Conservation (phyloP, 53 echinoderm and acorn worm genomes). For the Holothuria scabra region DNA sequence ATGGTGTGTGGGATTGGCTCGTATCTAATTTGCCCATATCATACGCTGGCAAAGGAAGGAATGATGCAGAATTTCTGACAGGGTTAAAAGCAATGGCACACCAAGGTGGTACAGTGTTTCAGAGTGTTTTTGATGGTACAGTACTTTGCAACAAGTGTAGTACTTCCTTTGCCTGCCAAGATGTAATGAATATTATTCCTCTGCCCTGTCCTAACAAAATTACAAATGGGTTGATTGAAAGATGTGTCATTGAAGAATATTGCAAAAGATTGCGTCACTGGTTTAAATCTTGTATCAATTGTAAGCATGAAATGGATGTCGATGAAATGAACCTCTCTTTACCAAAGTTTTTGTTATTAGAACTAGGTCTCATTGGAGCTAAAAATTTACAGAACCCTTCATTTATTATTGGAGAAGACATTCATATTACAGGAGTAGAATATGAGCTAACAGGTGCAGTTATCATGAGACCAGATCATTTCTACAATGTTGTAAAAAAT, state of each 20-base stretch:
- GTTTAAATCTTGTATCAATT: not conserved
- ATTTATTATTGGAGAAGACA: not conserved
- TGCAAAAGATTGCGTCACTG: no score
- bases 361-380: not conserved
- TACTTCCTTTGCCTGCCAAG: no score
- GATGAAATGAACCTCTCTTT: not conserved
- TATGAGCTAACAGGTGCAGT: not conserved
- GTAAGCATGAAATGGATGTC: not conserved
- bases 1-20: not conserved
- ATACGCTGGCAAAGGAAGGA: not conserved
- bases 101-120: no score
- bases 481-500: not conserved
- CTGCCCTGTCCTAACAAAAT: no score
- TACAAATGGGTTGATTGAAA: no score
- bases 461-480: not conserved
- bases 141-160: no score
- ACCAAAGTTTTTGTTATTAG: not conserved
- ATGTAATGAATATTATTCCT: no score
- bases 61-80: conserved; percentile 11
- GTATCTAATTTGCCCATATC: not conserved
- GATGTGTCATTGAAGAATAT: no score
- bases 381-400: not conserved
- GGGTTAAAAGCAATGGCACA: not conserved
- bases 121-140: no score
- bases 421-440: not conserved